phyloP scores from a whole-genome alignment of 2,888 invertebrate genomes.

The Sepiola atlantica region DNA sequence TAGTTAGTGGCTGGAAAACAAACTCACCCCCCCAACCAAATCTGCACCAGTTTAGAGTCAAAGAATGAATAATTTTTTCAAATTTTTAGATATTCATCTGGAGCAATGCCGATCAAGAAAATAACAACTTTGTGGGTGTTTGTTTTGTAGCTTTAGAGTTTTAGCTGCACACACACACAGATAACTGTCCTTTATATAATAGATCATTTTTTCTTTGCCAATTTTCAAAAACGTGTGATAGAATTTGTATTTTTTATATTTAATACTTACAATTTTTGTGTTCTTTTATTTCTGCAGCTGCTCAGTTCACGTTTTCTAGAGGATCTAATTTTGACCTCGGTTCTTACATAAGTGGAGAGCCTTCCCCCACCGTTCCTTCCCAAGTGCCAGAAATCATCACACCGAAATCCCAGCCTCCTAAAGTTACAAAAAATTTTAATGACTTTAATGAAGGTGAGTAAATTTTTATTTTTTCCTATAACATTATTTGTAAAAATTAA shows the following conservation, averaged over 20 bases:
- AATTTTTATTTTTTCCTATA: background rate
- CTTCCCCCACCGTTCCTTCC: background rate
- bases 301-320: constrained; percentile 88
- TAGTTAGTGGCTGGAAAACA: too few species aligned
- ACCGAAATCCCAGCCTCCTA: background rate
- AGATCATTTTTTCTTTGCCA: background rate
- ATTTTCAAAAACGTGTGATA: background rate
- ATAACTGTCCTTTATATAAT: too few species aligned
- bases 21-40: too few species aligned
- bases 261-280: background rate
- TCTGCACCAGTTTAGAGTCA: too few species aligned
- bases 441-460: constrained; percentile 66
- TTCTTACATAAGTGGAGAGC: constrained; percentile 79
- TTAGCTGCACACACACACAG: too few species aligned
- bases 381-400: constrained; percentile 35
- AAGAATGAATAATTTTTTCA: too few species aligned
- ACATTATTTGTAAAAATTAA: too few species aligned
- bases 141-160: too few species aligned
- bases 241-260: background rate
- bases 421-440: constrained; percentile 54
- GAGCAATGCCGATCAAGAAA: too few species aligned
- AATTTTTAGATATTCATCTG: too few species aligned
- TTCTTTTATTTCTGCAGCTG: constrained; percentile 72
- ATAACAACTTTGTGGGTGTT: too few species aligned
- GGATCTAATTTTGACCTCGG: constrained; percentile 79